These are phyloP conservation scores for Maniola hyperantus DNA, from an alignment of 2,888 invertebrate genomes.

Conservation along the genomic window DNA sequence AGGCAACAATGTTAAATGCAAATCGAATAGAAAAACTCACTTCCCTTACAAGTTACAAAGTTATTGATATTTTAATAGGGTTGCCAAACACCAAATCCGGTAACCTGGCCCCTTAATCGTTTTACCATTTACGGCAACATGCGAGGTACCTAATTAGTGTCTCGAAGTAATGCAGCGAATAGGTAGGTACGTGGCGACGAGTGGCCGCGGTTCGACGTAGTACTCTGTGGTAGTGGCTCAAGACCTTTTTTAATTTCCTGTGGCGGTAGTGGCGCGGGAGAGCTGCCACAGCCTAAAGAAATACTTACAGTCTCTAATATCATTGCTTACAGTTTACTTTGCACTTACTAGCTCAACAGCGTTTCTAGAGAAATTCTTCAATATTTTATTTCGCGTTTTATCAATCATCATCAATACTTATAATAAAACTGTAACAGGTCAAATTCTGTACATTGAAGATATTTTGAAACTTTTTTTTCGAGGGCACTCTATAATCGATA, in stretches of 20 bases:
- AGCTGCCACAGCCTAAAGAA: constrained; percentile 19
- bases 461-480: too few species aligned
- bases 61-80: constrained; percentile 28
- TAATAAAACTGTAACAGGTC: too few species aligned
- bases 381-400: too few species aligned
- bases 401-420: too few species aligned
- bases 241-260: constrained; percentile 78
- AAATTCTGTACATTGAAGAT: too few species aligned
- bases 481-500: too few species aligned
- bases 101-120: constrained; percentile 37
- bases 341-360: background rate
- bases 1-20: background rate
- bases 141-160: constrained; percentile 43
- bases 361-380: background rate
- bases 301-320: background rate
- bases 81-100: constrained; percentile 33
- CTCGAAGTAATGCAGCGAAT: constrained; percentile 38
- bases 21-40: constrained; percentile 22
- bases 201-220: constrained; percentile 51
- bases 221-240: too few species aligned
- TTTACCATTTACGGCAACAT: constrained; percentile 41
- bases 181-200: constrained; percentile 40
- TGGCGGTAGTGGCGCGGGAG: constrained; percentile 44
- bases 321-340: too few species aligned
- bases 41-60: constrained; percentile 30